These are phyloP conservation scores for Cataglyphis rosenhaueri DNA, from an alignment of 2,888 invertebrate species.

Conservation along the genomic window DNA sequence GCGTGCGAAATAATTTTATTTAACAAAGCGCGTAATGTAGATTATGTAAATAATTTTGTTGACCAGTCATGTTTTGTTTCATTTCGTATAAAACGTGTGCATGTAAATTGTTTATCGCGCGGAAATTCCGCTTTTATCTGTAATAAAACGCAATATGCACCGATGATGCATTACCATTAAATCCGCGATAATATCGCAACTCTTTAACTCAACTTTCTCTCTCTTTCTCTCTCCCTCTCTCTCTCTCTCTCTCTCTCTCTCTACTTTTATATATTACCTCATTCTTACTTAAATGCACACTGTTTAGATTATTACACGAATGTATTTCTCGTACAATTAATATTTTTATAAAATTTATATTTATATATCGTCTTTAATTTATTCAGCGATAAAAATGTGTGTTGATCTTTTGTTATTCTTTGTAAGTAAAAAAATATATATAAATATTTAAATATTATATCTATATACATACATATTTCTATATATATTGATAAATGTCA, in stretches of 20 bases:
- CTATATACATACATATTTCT: not conserved
- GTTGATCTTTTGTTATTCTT: not conserved
- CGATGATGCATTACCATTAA: constrained; percentile 57
- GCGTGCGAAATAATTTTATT: constrained; percentile 57
- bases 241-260: not conserved
- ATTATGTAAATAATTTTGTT: constrained; percentile 57
- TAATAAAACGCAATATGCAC: constrained; percentile 56
- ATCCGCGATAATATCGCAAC: constrained; percentile 53
- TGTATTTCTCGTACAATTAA: constrained; percentile 23
- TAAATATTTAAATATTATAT: not conserved
- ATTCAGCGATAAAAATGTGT: not conserved
- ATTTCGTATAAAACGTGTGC: constrained; percentile 55
- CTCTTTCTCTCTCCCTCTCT: not conserved
- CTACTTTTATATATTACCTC: constrained; percentile 37
- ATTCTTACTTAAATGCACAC: constrained; percentile 17
- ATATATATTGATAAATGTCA: not conserved
- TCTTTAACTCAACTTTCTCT: constrained; percentile 47
- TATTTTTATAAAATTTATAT: constrained; percentile 9
- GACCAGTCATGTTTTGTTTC: constrained; percentile 57
- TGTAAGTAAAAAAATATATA: not conserved
- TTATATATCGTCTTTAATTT: not conserved
- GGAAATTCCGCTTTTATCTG: constrained; percentile 57
- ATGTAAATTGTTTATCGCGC: constrained; percentile 56
- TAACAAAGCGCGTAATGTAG: constrained; percentile 57
- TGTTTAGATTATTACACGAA: not conserved